Base-by-base conservation (phyloP, 2,113 vertebrate genomes). In the Leiothrix lutea region DNA sequence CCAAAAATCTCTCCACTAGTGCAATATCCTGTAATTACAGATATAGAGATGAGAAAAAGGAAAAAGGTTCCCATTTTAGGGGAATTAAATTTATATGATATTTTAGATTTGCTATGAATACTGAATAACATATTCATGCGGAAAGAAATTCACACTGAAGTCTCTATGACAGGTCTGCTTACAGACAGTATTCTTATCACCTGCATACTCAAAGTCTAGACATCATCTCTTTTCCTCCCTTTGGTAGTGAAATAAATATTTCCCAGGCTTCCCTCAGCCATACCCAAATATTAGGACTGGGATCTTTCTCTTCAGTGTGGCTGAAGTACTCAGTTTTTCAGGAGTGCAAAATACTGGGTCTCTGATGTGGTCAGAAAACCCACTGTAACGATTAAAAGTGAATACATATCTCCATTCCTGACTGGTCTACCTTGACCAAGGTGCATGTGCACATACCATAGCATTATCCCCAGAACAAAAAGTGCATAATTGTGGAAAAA, bases 1-100 rank as follows among this genome's bases (percentile, higher is more conserved):
- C 94, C 97, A 97, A 94, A 97, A 96, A 69, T 82, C 69, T 92
- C 77, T 96, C 56, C 80, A 66, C 64, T 56, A 71, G 64, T 92
- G n/a, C 66, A 93, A 85, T 97, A 96, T 89, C 89, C 57, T 83
- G 78, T 96, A 97, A 95, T 88, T 95, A 47, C 18, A 66, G 57
- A 85, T 90, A 54, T 61, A 72, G 6, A 53, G 57, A 92, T 18
- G 1, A 87, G 60, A 82, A 69, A 86, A 65, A 48, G 14, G 44
- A 60, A 64, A 57, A 44, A 36, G 0, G 0, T 25, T 75, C 69
- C 24, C 8, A 44, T 93, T 83, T 83, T 58, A 54, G 11, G 31
- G 45, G 10, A 96, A 91, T 87, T 93, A 87, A 94, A 80, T 75
- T 91, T 64, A 86, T 72, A 75, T 38, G n/a, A 58, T 40, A 58